Conservation (phyloP, 2,888 invertebrate genomes). For the Drosophila birchii region DNA sequence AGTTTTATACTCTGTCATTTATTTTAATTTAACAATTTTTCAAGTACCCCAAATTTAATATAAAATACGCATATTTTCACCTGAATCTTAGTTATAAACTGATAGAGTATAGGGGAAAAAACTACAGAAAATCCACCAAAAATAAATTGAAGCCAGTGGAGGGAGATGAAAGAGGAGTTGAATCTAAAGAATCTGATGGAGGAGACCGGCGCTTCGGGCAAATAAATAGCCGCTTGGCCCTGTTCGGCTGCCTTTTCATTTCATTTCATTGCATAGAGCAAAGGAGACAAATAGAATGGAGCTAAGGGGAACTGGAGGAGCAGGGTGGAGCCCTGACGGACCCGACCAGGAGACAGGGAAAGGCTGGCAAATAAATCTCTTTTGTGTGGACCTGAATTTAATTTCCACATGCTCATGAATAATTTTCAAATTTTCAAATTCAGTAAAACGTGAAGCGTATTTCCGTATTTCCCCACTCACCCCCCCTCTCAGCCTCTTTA, state of each 20-base stretch:
- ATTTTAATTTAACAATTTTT: not conserved
- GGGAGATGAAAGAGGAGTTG: conserved; percentile 34
- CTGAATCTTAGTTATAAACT: not conserved
- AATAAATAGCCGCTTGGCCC: conserved; percentile 70
- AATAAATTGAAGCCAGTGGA: conserved; percentile 27
- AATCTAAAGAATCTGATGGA: conserved; percentile 45
- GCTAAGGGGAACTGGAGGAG: not conserved
- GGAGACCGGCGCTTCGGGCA: conserved; percentile 65
- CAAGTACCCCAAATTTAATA: not conserved
- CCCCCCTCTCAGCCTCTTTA: not conserved
- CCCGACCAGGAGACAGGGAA: conserved; percentile 38
- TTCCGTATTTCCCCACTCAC: conserved; percentile 50
- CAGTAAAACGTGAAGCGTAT: conserved; percentile 78
- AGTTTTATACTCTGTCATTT: not conserved
- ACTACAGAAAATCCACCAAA: conserved; percentile 15
- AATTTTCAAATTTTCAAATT: conserved; percentile 82
- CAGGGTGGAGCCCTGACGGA: not conserved
- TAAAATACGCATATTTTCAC: not conserved
- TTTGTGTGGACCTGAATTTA: conserved; percentile 82
- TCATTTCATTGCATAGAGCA: conserved; percentile 61
- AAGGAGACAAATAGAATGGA: conserved; percentile 23
- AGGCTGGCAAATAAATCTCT: conserved; percentile 79
- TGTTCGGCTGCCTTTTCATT: conserved; percentile 58
- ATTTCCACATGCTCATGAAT: conserved; percentile 83
- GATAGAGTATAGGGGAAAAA: conserved; percentile 11